Conservation (phyloP, 1,140 invertebrate species). For the Conopomorpha cramerella region DNA sequence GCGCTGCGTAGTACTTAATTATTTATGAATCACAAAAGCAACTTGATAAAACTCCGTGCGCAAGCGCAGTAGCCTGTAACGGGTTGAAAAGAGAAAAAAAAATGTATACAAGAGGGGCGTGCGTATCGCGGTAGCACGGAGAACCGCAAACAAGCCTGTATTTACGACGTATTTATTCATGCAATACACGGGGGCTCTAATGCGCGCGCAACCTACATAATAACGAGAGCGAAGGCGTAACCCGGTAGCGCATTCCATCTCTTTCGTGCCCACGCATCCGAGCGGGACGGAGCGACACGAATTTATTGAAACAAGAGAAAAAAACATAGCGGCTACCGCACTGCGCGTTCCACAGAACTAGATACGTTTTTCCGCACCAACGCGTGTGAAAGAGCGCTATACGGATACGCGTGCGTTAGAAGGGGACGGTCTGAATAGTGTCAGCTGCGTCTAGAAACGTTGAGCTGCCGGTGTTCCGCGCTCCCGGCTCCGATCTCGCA, state of each 20-base stretch:
- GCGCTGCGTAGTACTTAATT: no score
- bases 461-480: conserved; percentile 57
- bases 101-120: conserved; percentile 11
- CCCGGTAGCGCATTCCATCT: conserved; percentile 50
- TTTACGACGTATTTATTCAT: conserved; percentile 55
- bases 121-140: conserved; percentile 44
- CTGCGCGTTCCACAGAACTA: conserved; percentile 56
- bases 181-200: conserved; percentile 49
- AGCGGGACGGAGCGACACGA: no score
- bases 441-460: no score
- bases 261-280: no score
- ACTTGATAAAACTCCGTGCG: no score
- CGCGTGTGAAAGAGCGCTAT: conserved; percentile 23
- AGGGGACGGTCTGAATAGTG: conserved; percentile 22
- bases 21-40: no score
- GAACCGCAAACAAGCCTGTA: conserved; percentile 39
- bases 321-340: conserved; percentile 47
- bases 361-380: conserved; percentile 56
- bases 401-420: conserved; percentile 11
- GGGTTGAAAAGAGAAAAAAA: no score
- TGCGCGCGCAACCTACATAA: conserved; percentile 51
- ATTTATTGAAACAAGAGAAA: conserved; percentile 58
- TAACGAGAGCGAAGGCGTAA: conserved; percentile 58
- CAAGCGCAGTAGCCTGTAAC: no score
- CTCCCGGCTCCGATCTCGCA: conserved; percentile 38